phyloP scores from a whole-genome alignment of 1,140 invertebrate species.

The Achatina immaculata region DNA sequence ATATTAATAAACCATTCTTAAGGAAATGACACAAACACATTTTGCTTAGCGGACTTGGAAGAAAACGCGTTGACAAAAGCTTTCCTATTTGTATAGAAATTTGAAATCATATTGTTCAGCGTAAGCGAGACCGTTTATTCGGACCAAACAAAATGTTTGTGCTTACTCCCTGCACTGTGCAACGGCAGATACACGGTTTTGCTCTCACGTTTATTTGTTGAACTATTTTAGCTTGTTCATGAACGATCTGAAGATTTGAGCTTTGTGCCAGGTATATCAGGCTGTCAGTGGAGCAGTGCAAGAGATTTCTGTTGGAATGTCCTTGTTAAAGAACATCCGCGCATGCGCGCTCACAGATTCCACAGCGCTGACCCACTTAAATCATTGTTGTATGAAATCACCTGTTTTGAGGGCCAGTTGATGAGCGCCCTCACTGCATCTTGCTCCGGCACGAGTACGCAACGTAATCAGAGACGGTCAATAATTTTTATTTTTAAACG shows the following conservation, averaged over 20 bases:
- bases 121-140: too few relatives aligned
- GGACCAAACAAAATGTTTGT: too few relatives aligned
- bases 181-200: too few relatives aligned
- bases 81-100: too few relatives aligned
- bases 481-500: background rate
- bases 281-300: background rate
- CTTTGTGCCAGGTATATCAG: background rate
- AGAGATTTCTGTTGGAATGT: background rate
- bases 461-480: background rate
- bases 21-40: too few relatives aligned
- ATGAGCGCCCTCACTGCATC: background rate
- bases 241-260: background rate
- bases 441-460: background rate
- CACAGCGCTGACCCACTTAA: background rate
- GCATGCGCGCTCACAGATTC: background rate
- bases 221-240: background rate
- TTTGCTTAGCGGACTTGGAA: too few relatives aligned
- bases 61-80: too few relatives aligned
- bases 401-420: background rate
- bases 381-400: conserved; percentile 10
- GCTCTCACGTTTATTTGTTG: too few relatives aligned
- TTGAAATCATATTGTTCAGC: too few relatives aligned
- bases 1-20: too few relatives aligned
- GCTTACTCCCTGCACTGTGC: too few relatives aligned
- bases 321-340: background rate